Evolutionary conservation across 2,797 vertebrate genomes (phyloP).

Genomic region (Rachycentron canadum): DNA sequence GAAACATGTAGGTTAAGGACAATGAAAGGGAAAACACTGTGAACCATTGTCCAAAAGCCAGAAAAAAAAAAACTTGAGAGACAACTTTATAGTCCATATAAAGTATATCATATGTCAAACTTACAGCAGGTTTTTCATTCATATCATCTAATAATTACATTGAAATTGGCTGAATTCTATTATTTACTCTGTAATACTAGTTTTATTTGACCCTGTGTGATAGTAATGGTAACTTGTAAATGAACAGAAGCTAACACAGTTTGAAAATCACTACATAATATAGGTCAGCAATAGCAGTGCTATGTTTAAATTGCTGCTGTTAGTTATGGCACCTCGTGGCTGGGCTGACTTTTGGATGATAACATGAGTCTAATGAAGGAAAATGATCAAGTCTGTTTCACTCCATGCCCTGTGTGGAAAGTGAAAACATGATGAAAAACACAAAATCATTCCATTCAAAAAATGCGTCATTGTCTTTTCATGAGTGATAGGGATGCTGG

Average conservation of each 20-base stretch:
- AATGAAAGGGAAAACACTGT: constrained; percentile 72
- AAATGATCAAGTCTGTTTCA: constrained; percentile 32
- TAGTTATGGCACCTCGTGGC: neutral
- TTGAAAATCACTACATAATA: constrained; percentile 9
- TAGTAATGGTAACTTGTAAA: neutral
- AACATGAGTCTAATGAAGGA: constrained; percentile 28
- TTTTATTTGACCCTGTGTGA: neutral
- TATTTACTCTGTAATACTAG: neutral
- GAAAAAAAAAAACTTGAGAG: constrained; percentile 3
- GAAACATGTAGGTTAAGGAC: constrained; percentile 76
- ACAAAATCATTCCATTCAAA: constrained; percentile 62
- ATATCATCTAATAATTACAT: neutral
- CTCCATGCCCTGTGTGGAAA: constrained; percentile 59
- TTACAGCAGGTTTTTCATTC: neutral
- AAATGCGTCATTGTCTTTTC: constrained; percentile 59
- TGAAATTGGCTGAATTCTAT: neutral
- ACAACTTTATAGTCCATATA: constrained; percentile 2
- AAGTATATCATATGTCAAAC: constrained; percentile 14
- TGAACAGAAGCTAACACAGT: neutral
- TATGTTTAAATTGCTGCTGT: neutral
- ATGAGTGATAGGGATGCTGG: constrained; percentile 53
- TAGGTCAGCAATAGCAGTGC: neutral
- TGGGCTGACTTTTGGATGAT: constrained; percentile 37
- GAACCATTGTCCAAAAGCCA: constrained; percentile 57
- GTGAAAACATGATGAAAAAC: constrained; percentile 66